A percentile compares a stretch with the other conserved stretches of the same genome.
Evolutionary conservation across 2,797 vertebrate genomes (phyloP).

Genomic region (Champsocephalus gunnari): DNA sequence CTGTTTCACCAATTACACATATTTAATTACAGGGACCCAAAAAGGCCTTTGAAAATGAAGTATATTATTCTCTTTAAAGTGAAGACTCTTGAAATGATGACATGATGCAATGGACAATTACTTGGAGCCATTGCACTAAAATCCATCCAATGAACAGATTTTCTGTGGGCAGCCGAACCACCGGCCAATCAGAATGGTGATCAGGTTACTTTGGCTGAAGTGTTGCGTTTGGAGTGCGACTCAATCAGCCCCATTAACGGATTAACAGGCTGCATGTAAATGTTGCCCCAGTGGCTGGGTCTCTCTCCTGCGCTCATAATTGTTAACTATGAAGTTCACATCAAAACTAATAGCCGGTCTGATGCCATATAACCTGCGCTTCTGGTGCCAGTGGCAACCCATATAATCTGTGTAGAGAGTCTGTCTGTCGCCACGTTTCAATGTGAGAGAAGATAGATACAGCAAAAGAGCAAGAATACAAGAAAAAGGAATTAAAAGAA

Average conservation of each 20-base stretch:
- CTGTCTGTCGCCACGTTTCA: constrained; percentile 25
- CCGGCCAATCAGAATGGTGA: constrained; percentile 50
- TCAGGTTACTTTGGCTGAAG: constrained; percentile 54
- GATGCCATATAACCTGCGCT: constrained; percentile 48
- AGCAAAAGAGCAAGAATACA: constrained; percentile 38
- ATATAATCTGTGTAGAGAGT: constrained; percentile 37
- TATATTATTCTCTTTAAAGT: constrained; percentile 9
- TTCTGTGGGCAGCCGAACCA: constrained; percentile 39
- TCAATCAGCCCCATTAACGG: constrained; percentile 64
- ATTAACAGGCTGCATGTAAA: constrained; percentile 63
- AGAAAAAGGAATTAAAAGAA: constrained; percentile 50
- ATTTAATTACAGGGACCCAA: constrained; percentile 32
- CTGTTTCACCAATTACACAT: constrained; percentile 19
- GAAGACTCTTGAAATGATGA: constrained; percentile 30
- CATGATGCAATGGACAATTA: constrained; percentile 48
- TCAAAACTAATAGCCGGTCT: constrained; percentile 65
- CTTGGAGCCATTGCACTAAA: constrained; percentile 36
- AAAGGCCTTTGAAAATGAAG: constrained; percentile 18
- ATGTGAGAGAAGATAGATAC: constrained; percentile 40
- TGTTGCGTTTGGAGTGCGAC: constrained; percentile 47
- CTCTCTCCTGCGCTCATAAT: constrained; percentile 48
- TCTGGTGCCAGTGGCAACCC: constrained; percentile 74
- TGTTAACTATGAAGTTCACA: constrained; percentile 75
- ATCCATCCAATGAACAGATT: constrained; percentile 59
- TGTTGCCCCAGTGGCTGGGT: constrained; percentile 45